Evolutionary conservation across 2,888 invertebrate species (phyloP), one percentile per base, ranked within the genome.

Genomic region (Vandiemenella viatica): DNA sequence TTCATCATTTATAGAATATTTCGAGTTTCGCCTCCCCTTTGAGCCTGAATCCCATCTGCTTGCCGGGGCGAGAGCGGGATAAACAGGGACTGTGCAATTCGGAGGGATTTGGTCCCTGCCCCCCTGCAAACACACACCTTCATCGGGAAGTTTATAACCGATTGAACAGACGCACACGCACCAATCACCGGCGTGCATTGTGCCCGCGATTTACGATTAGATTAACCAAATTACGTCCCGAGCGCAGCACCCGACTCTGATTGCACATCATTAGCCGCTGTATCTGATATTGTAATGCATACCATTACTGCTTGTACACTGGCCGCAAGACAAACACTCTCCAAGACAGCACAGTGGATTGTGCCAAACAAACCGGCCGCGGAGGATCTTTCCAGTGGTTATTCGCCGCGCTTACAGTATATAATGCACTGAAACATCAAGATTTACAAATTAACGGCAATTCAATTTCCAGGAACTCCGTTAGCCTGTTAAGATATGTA

Each of bases 221-320:
- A 50, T 50, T 50, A 50, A 50, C 47, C 40, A 48, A 50, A 50
- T 50, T 50, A 50, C 50, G 32, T n/a, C n/a, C 13, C n/a, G 32
- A 32, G 32, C 32, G n/a, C n/a, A n/a, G n/a, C n/a, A n/a, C n/a
- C n/a, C n/a, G n/a, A n/a, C n/a, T n/a, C 45, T 45, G 46, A 46
- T 50, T 50, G 46, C 22, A 45, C 42, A 50, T 50, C 45, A 50
- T 50, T 45, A 45, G 50, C 46, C 16, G 37, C 15, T 48, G 23
- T 37, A 37, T 42, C 21, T 47, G 47, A 47, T 47, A 46, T 19
- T 47, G 47, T 42, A 47, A 47, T 47, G 42, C 19, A 47, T 41
- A 47, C 47, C 19, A 32, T 17, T 32, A 26, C 45, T 45, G 17
- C 23, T 32, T 23, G 43, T 18, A 43, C 16, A 43, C 17, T 21